Evolutionary conservation across 1,140 invertebrate genomes (phyloP).

Genomic region (Panonychus citri): DNA sequence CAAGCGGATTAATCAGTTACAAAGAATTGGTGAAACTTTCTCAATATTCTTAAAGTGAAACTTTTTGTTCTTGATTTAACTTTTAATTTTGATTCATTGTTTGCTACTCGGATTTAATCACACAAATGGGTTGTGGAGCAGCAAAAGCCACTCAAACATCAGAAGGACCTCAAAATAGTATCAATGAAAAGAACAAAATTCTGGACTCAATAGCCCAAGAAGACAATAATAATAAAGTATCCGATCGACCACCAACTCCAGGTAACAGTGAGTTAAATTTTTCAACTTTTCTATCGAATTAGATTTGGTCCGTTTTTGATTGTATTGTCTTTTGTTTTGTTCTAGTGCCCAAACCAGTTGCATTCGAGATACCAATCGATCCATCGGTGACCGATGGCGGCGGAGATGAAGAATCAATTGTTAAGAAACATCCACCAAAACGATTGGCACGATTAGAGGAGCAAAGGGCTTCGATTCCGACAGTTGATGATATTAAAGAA

Average conservation of each 20-base stretch:
- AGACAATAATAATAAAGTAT: no score
- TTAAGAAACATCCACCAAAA: conserved; percentile 11
- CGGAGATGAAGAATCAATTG: conserved; percentile 3
- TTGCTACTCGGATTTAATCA: neutral
- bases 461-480: conserved; percentile 8
- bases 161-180: neutral
- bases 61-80: no score
- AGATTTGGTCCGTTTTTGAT: neutral
- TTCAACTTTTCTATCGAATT: neutral
- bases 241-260: neutral
- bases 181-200: no score
- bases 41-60: no score
- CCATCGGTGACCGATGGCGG: neutral
- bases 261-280: neutral
- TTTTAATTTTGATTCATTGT: no score
- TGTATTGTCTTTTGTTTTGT: neutral
- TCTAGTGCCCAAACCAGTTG: conserved; percentile 11
- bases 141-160: neutral
- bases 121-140: conserved; percentile 2
- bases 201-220: no score
- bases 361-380: conserved; percentile 12
- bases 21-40: no score
- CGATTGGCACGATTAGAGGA: conserved; percentile 9
- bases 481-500: conserved; percentile 10
- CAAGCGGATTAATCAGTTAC: no score